Evolutionary conservation across 2,888 invertebrate species (phyloP).

Genomic region (Pantelozetes paolii): DNA sequence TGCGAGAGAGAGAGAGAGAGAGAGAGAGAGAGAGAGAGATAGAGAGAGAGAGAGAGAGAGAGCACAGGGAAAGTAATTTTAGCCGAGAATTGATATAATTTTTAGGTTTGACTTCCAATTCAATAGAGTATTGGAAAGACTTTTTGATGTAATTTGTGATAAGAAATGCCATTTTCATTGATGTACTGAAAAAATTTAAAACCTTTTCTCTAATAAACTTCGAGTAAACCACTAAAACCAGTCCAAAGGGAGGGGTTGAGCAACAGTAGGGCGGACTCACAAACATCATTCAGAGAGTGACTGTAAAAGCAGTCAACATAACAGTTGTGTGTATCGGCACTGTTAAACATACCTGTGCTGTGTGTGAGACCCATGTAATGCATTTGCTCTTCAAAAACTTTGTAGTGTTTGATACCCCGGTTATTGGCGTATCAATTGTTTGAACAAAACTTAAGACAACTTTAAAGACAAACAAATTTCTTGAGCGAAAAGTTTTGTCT

Average conservation of each 20-base stretch:
- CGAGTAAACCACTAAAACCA: constrained; percentile 27
- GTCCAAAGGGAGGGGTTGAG: constrained; percentile 18
- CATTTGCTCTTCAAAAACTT: not conserved
- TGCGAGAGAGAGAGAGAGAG: not conserved
- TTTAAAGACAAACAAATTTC: constrained; percentile 2
- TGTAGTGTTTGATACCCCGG: not conserved
- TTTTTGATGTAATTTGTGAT: not conserved
- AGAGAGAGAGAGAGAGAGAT: not conserved
- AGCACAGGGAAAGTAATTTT: not conserved
- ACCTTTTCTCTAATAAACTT: constrained; percentile 1
- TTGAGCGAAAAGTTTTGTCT: constrained; percentile 4
- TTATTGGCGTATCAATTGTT: not conserved
- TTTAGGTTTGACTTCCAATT: not conserved
- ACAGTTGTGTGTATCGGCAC: constrained; percentile 5
- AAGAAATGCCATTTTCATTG: constrained; percentile 26
- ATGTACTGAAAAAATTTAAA: constrained; percentile 4
- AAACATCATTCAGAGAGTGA: constrained; percentile 4
- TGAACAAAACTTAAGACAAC: not conserved
- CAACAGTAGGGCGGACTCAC: constrained; percentile 11
- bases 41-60: not conserved
- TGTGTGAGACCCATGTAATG: constrained; percentile 11
- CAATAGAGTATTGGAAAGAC: not conserved
- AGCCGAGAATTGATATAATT: constrained; percentile 1
- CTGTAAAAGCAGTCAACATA: constrained; percentile 9
- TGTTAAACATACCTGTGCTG: constrained; percentile 24